Conservation (phyloP, 1,140 invertebrate species). For the Drosophila nasuta region DNA sequence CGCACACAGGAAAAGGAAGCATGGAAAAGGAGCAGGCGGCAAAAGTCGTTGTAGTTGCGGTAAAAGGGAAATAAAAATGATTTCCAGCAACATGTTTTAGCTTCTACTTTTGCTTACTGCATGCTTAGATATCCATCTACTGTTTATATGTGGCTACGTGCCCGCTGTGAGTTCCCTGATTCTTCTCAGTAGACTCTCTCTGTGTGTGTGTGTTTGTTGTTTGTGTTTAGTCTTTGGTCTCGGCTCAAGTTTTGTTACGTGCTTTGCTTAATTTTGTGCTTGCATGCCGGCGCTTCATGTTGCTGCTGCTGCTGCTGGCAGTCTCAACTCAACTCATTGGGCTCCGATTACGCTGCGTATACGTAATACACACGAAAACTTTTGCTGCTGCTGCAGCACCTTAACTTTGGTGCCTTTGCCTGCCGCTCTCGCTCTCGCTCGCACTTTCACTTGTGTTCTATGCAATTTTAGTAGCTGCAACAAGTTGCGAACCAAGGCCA, state of each 20-base stretch:
- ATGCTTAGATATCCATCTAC: slow-evolving; percentile 47
- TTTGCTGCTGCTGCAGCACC: slow-evolving; percentile 34
- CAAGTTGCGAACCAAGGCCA: slow-evolving; percentile 54
- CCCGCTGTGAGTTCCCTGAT: slow-evolving; percentile 10
- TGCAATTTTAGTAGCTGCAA: slow-evolving; percentile 55
- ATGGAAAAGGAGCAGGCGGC: neutral
- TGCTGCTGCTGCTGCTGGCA: slow-evolving; percentile 6
- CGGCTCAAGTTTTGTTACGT: slow-evolving; percentile 68
- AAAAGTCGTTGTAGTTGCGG: neutral
- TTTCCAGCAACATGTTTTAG: slow-evolving; percentile 53
- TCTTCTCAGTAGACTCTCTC: neutral
- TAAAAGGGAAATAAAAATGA: slow-evolving; percentile 46
- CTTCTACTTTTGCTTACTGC: slow-evolving; percentile 26
- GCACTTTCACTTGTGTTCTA: neutral
- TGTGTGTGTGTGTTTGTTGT: slow-evolving; percentile 16
- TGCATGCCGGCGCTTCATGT: slow-evolving; percentile 2
- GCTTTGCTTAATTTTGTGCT: slow-evolving; percentile 68
- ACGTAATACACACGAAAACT: slow-evolving; percentile 53
- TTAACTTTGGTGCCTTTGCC: slow-evolving; percentile 16
- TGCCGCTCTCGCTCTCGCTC: neutral
- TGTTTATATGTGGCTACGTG: slow-evolving; percentile 53
- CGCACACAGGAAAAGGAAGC: neutral
- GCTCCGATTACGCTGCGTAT: slow-evolving; percentile 61
- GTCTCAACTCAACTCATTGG: slow-evolving; percentile 50
- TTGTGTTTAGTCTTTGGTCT: slow-evolving; percentile 29